phyloP scores from a whole-genome alignment of 1,140 invertebrate species.

The Drosophila hydei region DNA sequence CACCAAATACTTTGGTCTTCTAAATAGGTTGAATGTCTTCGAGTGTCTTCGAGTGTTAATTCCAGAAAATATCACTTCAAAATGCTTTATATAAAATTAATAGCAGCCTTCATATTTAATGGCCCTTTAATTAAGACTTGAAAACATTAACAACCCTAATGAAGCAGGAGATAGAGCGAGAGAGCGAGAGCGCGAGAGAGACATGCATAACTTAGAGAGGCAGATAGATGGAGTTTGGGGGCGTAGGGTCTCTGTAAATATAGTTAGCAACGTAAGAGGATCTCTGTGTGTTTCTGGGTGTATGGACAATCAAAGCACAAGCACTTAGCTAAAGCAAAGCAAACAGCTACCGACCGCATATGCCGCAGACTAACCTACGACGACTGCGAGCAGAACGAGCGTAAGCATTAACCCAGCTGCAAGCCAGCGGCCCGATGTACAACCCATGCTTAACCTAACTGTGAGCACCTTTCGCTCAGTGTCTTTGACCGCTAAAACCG shows the following conservation, averaged over 20 bases:
- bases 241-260: too few relatives aligned
- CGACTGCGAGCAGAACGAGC: conserved; percentile 11
- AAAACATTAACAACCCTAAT: too few relatives aligned
- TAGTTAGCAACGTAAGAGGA: too few relatives aligned
- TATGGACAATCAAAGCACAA: conserved; percentile 11
- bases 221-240: not conserved
- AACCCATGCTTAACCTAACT: not conserved
- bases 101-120: not conserved
- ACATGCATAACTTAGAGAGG: not conserved
- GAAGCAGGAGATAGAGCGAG: not conserved
- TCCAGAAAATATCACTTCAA: not conserved
- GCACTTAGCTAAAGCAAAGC: conserved; percentile 19
- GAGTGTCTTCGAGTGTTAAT: not conserved
- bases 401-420: not conserved
- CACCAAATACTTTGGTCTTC: too few relatives aligned
- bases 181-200: not conserved
- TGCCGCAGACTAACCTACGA: conserved; percentile 28
- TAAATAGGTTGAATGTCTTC: too few relatives aligned
- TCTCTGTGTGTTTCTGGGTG: not conserved
- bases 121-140: not conserved
- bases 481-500: conserved; percentile 36
- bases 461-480: conserved; percentile 1
- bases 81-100: too few relatives aligned
- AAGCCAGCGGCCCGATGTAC: not conserved
- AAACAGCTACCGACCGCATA: conserved; percentile 41